Conservation (phyloP, 2,797 vertebrate species). For the Dermochelys coriacea region DNA sequence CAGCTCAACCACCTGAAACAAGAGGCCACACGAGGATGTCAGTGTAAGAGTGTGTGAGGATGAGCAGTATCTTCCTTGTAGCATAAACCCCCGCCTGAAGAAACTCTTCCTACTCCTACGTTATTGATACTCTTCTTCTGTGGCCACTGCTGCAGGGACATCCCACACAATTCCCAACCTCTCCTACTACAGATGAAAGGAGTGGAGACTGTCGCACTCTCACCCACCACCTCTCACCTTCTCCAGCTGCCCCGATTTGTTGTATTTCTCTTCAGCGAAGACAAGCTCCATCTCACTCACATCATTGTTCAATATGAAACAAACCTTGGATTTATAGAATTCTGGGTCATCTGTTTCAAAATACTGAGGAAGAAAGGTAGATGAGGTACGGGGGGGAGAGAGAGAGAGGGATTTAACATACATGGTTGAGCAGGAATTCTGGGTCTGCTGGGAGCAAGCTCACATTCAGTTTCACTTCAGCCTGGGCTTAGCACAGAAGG, state of each 20-base stretch:
- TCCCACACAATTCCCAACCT: not conserved
- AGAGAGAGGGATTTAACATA: not conserved
- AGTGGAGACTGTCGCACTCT: not conserved
- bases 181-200: not conserved
- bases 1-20: conserved; percentile 92
- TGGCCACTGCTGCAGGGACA: not conserved
- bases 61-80: not conserved
- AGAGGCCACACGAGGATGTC: not conserved
- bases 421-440: not conserved
- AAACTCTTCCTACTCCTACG: not conserved
- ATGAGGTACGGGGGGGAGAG: not conserved
- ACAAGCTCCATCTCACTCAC: conserved; percentile 98
- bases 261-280: conserved; percentile 99
- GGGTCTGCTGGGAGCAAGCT: not conserved
- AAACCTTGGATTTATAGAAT: conserved; percentile 99
- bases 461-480: not conserved
- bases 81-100: not conserved
- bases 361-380: conserved; percentile 84
- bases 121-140: not conserved
- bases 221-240: conserved; percentile 86
- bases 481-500: not conserved
- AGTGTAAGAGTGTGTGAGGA: not conserved
- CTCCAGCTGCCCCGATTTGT: conserved; percentile 95
- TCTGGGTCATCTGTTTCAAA: conserved; percentile 99
- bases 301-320: conserved; percentile 98